Evolutionary conservation across 2,797 vertebrate genomes (phyloP).

Genomic region (Micromesistius poutassou): DNA sequence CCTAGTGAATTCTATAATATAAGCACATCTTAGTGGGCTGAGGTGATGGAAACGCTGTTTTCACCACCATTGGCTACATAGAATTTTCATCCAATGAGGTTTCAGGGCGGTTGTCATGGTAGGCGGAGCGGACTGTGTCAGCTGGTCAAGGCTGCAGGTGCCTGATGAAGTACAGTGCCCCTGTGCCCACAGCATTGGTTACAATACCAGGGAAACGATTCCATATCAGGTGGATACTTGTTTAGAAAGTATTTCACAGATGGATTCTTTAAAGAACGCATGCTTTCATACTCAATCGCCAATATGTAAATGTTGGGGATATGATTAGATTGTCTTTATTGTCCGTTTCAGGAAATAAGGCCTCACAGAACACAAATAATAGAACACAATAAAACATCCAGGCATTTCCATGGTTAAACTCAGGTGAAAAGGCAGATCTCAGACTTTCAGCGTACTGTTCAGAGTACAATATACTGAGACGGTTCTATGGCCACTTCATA

Average conservation of each 20-base stretch:
- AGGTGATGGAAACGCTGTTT: background rate
- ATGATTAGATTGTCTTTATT: background rate
- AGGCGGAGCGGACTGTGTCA: background rate
- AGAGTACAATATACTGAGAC: background rate
- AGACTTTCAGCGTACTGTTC: background rate
- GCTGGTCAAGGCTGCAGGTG: background rate
- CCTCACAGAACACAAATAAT: background rate
- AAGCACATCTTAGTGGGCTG: conserved; percentile 20
- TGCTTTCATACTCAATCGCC: background rate
- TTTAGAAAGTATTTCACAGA: background rate
- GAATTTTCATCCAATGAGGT: background rate
- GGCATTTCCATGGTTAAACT: background rate
- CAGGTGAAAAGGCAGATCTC: background rate
- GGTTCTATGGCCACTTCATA: background rate
- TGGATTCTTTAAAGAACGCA: background rate
- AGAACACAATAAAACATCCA: background rate
- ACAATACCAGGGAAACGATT: background rate
- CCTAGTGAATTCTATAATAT: conserved; percentile 38
- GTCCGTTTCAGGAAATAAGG: background rate
- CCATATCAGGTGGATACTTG: background rate
- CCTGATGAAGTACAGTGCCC: background rate
- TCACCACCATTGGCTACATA: background rate
- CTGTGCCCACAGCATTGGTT: background rate
- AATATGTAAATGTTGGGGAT: background rate
- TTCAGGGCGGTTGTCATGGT: background rate